These are phyloP conservation scores for Lophotriccus pileatus DNA, from an alignment of 2,797 vertebrate genomes.

Conservation along the genomic window DNA sequence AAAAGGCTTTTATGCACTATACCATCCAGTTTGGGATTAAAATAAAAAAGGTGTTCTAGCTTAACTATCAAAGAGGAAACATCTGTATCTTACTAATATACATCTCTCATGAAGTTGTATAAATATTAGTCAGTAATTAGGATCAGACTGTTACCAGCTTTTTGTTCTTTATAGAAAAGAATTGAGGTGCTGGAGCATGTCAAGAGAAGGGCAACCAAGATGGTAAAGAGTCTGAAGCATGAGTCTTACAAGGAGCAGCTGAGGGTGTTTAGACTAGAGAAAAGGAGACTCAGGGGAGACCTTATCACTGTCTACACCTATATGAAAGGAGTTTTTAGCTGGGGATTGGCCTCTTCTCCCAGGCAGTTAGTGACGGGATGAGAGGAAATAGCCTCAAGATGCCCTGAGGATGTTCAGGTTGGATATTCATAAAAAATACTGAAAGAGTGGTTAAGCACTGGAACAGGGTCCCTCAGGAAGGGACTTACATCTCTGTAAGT, in stretches of 20 bases:
- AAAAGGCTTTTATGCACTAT: background rate
- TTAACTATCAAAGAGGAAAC: background rate
- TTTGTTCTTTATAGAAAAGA: background rate
- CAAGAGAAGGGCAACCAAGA: background rate
- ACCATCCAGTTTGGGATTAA: background rate
- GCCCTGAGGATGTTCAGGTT: background rate
- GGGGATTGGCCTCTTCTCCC: background rate
- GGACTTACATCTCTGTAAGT: background rate
- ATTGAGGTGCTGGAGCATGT: background rate
- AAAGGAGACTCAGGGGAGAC: background rate
- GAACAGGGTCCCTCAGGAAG: background rate
- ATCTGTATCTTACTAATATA: background rate
- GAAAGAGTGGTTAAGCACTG: background rate
- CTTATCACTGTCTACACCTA: background rate
- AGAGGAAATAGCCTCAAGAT: background rate
- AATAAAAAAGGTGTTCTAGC: background rate
- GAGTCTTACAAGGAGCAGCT: background rate
- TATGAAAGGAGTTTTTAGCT: background rate
- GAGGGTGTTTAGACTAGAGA: too few species aligned
- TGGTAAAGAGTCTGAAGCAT: background rate
- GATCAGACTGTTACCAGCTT: background rate
- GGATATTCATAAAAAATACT: background rate
- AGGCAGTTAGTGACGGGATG: background rate
- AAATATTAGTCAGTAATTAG: background rate
- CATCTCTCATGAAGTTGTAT: accelerated